Base-by-base conservation (phyloP, 2,797 vertebrate genomes). In the Rhynchonycteris naso region DNA sequence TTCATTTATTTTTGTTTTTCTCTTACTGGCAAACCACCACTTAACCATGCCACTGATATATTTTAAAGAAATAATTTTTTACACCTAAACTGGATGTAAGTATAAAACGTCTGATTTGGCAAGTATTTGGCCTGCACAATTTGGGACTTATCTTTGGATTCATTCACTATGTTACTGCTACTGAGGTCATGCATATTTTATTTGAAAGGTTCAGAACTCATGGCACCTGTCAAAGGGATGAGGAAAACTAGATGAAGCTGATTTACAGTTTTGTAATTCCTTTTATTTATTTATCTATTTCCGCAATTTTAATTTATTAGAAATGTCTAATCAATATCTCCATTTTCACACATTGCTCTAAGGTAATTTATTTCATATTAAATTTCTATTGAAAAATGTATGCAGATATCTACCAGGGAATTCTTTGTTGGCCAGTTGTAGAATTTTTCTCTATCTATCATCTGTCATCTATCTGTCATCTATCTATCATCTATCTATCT, bases 301-400 rank as follows among this genome's bases (percentile, higher is more conserved):
- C n/a, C 54, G 30, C 18, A 84, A 54, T 33, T 63, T 81, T 91
- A 88, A 78, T 16, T 82, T 94, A 33, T 52, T 76, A 69, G 50
- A 88, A 87, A 80, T 76, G 50, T 3, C 82, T 91, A 58, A 38
- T 86, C 74, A 88, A 1, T 61, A 35, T 61, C 21, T 52, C 38
- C 38, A 68, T 83, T 61, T 69, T 56, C 50, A 96, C 6, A 16
- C 5, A 69, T 38, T 59, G n/a, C 35, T 90, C 7, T 72, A 69
- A 72, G 38, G 71, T 71, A 65, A 75, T 71, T 63, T 85, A 66
- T 83, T 22, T 76, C 14, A 61, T 28, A 28, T 28, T 78, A 43
- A 78, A 58, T 86, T 12, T 50, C 61, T 95, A 58, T 43, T 90
- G 80, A 56, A 85, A 91, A 96, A 26, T 30, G 69, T 88, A 87